These are phyloP conservation scores for Bujurquina vittata DNA, from an alignment of 2,113 vertebrate species.

Conservation along the genomic window DNA sequence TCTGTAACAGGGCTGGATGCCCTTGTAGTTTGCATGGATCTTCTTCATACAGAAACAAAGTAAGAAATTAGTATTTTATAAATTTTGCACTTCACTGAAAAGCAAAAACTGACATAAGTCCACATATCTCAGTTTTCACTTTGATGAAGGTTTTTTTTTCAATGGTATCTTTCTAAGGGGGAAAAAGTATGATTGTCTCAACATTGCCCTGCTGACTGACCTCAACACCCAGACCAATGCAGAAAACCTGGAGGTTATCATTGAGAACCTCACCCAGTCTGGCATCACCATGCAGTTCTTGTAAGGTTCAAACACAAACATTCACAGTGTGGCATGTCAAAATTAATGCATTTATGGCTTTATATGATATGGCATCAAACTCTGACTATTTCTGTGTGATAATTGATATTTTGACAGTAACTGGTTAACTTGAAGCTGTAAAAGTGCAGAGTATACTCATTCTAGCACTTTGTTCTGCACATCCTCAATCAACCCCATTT, in stretches of 20 bases:
- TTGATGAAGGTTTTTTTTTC: not conserved
- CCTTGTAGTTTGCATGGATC: slow-evolving; percentile 94
- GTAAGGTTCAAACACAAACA: slow-evolving; percentile 78
- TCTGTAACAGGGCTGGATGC: slow-evolving; percentile 90
- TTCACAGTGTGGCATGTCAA: not conserved
- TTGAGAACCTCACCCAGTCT: slow-evolving; percentile 86
- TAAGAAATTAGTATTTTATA: slow-evolving; percentile 35
- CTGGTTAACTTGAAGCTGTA: too few relatives aligned
- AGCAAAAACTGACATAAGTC: not conserved
- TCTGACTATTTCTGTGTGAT: too few relatives aligned
- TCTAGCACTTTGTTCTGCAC: too few relatives aligned
- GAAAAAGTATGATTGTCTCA: slow-evolving; percentile 88
- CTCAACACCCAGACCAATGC: slow-evolving; percentile 84
- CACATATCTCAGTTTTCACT: not conserved
- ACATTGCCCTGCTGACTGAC: slow-evolving; percentile 90
- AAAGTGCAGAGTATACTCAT: too few relatives aligned
- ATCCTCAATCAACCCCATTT: too few relatives aligned
- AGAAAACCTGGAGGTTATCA: slow-evolving; percentile 89
- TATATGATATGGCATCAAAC: not conserved
- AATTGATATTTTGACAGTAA: not conserved
- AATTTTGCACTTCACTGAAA: not conserved
- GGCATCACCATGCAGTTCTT: slow-evolving; percentile 92
- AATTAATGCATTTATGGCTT: not conserved
- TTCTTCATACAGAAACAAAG: slow-evolving; percentile 85
- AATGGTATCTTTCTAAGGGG: slow-evolving; percentile 75